phyloP scores from a whole-genome alignment of 2,113 vertebrate species.

The Periophthalmus modestus region DNA sequence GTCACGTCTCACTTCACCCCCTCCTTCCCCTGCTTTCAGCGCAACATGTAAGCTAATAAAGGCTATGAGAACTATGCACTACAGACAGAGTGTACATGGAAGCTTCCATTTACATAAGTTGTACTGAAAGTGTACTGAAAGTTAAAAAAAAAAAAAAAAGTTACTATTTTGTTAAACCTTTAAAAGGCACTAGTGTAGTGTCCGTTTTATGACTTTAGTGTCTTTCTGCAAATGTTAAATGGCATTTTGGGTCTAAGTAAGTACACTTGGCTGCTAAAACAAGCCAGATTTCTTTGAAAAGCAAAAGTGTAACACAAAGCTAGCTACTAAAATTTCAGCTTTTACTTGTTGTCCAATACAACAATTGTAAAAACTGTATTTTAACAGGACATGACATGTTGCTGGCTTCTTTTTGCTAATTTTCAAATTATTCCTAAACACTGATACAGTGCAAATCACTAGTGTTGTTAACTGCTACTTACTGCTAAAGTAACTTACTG shows the following conservation, averaged over 20 bases:
- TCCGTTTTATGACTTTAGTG: background rate
- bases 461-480: background rate
- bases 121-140: too few relatives aligned
- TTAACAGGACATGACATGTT: background rate
- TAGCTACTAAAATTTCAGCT: background rate
- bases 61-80: background rate
- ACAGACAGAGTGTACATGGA: background rate
- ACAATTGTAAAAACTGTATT: background rate
- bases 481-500: too few relatives aligned
- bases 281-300: background rate
- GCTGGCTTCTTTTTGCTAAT: background rate
- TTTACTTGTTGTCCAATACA: background rate
- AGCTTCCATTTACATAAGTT: too few relatives aligned
- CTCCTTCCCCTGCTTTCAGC: background rate
- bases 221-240: conserved; percentile 20
- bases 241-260: conserved; percentile 28
- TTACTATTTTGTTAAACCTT: background rate
- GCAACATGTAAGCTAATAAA: conserved; percentile 38
- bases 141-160: too few relatives aligned
- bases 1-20: conserved; percentile 47
- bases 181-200: too few relatives aligned
- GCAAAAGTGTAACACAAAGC: background rate
- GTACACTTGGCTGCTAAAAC: background rate
- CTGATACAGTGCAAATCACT: background rate
- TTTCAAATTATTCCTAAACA: background rate